phyloP scores from a whole-genome alignment of 2,797 vertebrate species.

The Echiichthys vipera region DNA sequence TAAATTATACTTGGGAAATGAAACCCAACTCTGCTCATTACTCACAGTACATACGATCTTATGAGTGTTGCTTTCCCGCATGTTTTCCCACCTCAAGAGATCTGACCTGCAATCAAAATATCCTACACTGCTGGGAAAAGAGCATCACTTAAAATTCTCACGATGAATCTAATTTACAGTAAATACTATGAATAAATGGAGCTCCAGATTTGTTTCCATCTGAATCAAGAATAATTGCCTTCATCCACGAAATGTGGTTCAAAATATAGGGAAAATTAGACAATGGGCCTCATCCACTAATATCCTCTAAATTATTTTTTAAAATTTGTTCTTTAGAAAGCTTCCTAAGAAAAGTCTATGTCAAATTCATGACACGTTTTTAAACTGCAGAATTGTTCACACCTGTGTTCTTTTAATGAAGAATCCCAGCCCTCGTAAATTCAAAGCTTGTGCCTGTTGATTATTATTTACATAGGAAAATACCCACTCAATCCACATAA shows the following conservation, averaged over 20 bases:
- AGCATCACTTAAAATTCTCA: neutral
- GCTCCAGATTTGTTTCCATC: neutral
- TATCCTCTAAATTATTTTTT: too few relatives aligned
- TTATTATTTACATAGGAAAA: too few relatives aligned
- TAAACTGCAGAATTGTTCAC: too few relatives aligned
- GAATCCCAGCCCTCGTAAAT: too few relatives aligned
- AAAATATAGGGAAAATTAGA: neutral
- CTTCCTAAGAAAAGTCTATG: too few relatives aligned
- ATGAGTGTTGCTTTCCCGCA: neutral
- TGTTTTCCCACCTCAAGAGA: neutral
- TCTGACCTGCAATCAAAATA: neutral
- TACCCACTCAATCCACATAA: too few relatives aligned
- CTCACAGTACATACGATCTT: neutral
- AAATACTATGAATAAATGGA: slow-evolving; percentile 15
- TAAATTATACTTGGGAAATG: slow-evolving; percentile 27
- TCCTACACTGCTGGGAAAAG: slow-evolving; percentile 1
- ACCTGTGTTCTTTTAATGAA: too few relatives aligned
- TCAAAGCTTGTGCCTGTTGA: too few relatives aligned
- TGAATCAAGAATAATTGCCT: neutral
- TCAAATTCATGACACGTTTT: too few relatives aligned
- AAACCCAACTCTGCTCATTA: slow-evolving; percentile 10
- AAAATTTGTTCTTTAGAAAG: too few relatives aligned
- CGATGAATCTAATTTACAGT: slow-evolving; percentile 26
- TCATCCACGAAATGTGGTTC: neutral
- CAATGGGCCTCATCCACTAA: too few relatives aligned